Evolutionary conservation across 2,797 vertebrate species (phyloP), one percentile per base, ranked within the genome.

Genomic region (Scolopax rusticola): DNA sequence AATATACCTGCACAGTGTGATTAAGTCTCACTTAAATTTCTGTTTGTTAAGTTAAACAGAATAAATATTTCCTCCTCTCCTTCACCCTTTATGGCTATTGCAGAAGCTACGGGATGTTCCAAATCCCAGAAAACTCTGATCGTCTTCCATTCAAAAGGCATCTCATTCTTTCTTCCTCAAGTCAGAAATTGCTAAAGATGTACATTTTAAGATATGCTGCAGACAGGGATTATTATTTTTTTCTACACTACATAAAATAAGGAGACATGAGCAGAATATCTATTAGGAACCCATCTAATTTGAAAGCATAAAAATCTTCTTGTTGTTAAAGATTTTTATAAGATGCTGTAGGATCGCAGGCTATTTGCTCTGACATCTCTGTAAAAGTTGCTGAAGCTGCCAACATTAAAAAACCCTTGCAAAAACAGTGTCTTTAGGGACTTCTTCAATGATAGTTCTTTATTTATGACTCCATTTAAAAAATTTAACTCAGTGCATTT

Each of bases 281-380:
- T 96, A 95, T 94, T 95, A 95, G 94, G 69, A 94, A 54, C 25
- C 47, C 61, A 54, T 57, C 78, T 70, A 87, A 94, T 88, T 95
- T 63, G 90, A 97, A 95, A 93, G 71, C 88, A 65, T 67, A 79
- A 94, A 95, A 87, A 89, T 56, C 81, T 90, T 78, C 73, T 38
- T 82, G 76, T 82, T 92, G 82, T 56, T 96, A 86, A 90, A 95
- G 74, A 73, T 84, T 86, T 89, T 90, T 63, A 90, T 65, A 89
- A 91, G 81, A 95, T 61, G 74, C 78, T 90, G 57, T 85, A 94
- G 83, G 90, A 93, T 94, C 5, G 5, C 83, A 90, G 83, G 89
- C 92, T 96, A 85, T 97, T 97, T 96, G 89, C 93, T 94, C 94
- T 94, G 93, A 93, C 75, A 79, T 95, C 80, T 87, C 83, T 89